Conservation (phyloP, 2,888 invertebrate genomes). For the Plemyria rubiginata region DNA sequence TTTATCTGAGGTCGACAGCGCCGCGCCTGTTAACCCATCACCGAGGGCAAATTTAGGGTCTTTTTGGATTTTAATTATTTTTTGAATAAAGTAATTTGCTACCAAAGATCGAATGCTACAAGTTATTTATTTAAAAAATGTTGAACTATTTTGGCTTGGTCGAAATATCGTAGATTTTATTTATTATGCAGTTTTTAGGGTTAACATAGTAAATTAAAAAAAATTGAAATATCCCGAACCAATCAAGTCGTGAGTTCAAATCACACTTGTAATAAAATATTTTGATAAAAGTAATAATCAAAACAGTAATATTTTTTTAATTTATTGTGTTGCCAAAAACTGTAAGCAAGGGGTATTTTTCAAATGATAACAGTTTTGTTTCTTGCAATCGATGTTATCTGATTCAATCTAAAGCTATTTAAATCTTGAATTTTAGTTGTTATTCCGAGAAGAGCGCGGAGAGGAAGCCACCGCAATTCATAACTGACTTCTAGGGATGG, state of each 20-base stretch:
- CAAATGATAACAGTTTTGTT: constrained; percentile 15
- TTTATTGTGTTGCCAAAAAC: no score
- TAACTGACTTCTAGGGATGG: constrained; percentile 39
- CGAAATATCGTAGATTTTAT: no score
- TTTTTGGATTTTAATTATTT: constrained; percentile 42
- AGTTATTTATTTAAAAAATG: not conserved
- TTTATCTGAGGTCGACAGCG: constrained; percentile 73
- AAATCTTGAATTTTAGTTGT: constrained; percentile 36
- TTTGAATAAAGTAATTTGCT: constrained; percentile 35
- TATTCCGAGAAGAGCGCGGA: constrained; percentile 36
- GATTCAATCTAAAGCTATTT: constrained; percentile 35
- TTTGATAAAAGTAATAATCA: no score
- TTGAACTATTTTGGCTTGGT: no score
- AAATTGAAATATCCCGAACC: no score
- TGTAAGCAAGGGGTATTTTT: not conserved
- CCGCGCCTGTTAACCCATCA: constrained; percentile 64
- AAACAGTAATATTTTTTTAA: no score
- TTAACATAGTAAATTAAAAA: no score
- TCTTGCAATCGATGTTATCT: constrained; percentile 25
- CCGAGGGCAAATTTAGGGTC: constrained; percentile 52
- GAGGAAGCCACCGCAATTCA: constrained; percentile 41
- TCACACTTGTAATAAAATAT: no score
- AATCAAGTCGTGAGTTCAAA: no score
- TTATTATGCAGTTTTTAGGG: no score
- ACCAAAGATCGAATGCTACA: constrained; percentile 11